Base-by-base conservation (phyloP, 1,140 invertebrate species). In the Proctacanthus coquilletti region DNA sequence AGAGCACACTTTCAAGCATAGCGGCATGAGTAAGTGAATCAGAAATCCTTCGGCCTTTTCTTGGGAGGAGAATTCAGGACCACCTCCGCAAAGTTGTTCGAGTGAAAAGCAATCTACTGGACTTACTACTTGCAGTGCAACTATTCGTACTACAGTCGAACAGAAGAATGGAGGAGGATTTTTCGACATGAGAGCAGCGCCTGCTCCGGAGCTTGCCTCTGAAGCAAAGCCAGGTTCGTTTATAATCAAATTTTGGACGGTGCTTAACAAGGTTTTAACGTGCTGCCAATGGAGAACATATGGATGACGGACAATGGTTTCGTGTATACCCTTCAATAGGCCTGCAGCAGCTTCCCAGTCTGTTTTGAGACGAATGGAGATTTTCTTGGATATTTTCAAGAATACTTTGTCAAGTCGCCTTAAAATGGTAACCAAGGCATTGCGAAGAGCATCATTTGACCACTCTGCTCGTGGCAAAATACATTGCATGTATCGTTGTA, bases 221-320 rank as follows among this genome's bases (percentile, higher is more conserved):
- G 48, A 49, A 20, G 52, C 46, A 31, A 42, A 50, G 23, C 52
- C 52, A 18, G 51, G 51, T 39, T 61, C 55, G 39, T 52, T 56
- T 5, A 60, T 50, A 25, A 54, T 60, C 21, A 57, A 41, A 48
- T 59, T 53, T 66, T 88, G 84, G 43, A 84, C 84, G 1, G 84
- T 87, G 43, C 71, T 75, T 11, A 88, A 67, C 3, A 89, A 61
- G 14, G 87, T 84, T 68, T 97, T 98, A 18, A 98, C 72, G 58
- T 95, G 88, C 49, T 92, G 88, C 67, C 94, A 82, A 57, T 98
- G 91, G 44, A 94, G 88, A 32, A 98, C 89, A 52, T 93, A 97
- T 0, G 91, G 86, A 65, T 88, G 92, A 41, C 80, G 78, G 25
- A 78, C 72, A 47, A 98, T 74, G 1, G 93, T 97, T 52, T 93